phyloP scores from a whole-genome alignment of 2,113 vertebrate species.

The Rousettus leschenaultii region DNA sequence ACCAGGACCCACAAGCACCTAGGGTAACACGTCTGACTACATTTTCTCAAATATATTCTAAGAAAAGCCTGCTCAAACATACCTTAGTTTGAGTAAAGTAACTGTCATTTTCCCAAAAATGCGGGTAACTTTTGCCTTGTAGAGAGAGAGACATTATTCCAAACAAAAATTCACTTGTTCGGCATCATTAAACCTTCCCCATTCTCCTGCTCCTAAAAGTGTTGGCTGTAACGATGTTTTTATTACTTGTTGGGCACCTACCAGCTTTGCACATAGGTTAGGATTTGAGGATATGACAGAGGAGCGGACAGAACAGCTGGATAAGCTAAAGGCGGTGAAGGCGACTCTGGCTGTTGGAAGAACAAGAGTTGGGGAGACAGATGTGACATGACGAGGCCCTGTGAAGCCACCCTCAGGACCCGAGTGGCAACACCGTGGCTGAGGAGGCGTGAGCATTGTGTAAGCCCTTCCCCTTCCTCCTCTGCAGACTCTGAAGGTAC shows the following conservation, averaged over 20 bases:
- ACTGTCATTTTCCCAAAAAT: background rate
- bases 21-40: background rate
- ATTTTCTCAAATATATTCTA: background rate
- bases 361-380: background rate
- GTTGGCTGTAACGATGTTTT: background rate
- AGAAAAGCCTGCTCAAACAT: background rate
- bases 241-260: background rate
- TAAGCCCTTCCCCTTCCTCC: background rate
- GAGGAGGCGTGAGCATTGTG: accelerated
- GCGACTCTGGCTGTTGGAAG: background rate
- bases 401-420: background rate
- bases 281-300: background rate
- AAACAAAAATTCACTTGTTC: background rate
- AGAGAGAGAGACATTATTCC: background rate
- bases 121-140: background rate
- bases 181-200: background rate
- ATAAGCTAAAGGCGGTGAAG: background rate
- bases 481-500: background rate
- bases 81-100: background rate
- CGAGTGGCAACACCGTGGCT: accelerated
- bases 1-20: background rate
- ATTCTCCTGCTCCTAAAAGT: background rate
- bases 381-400: accelerated
- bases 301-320: background rate
- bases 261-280: background rate